Percentiles rank a stretch among this genome's conserved stretches.
These are phyloP conservation scores for Vireo griseus DNA, from an alignment of 2,797 vertebrate species.

Conservation along the genomic window DNA sequence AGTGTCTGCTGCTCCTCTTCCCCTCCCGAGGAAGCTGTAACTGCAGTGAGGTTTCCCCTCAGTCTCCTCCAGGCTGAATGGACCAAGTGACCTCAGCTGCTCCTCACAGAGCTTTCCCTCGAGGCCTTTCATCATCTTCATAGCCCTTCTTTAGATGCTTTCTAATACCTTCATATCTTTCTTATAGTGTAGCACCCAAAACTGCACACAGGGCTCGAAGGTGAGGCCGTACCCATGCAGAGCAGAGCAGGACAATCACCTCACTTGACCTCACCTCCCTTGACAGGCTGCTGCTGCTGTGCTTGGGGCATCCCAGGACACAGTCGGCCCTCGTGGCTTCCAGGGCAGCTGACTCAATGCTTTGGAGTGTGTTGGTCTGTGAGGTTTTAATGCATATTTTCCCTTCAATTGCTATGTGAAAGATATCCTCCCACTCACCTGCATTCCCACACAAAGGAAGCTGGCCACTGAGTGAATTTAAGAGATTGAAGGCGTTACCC, in stretches of 20 bases:
- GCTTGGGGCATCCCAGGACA: background rate
- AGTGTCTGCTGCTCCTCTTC: background rate
- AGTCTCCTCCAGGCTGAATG: background rate
- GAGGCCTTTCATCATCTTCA: background rate
- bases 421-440: background rate
- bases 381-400: slow-evolving; percentile 8
- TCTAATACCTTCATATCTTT: background rate
- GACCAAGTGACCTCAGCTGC: background rate
- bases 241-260: background rate
- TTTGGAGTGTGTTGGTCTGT: background rate
- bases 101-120: background rate
- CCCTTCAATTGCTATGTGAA: background rate
- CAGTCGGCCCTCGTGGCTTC: background rate
- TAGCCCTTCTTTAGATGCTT: background rate
- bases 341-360: background rate
- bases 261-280: background rate
- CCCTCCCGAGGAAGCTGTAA: background rate
- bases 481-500: background rate
- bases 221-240: background rate
- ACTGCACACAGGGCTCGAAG: background rate
- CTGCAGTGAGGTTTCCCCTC: background rate
- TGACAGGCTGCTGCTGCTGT: background rate
- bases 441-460: background rate
- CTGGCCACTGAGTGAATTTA: background rate
- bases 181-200: background rate